phyloP scores from a whole-genome alignment of 2,888 invertebrate species.

The Anoplius nigerrimus region DNA sequence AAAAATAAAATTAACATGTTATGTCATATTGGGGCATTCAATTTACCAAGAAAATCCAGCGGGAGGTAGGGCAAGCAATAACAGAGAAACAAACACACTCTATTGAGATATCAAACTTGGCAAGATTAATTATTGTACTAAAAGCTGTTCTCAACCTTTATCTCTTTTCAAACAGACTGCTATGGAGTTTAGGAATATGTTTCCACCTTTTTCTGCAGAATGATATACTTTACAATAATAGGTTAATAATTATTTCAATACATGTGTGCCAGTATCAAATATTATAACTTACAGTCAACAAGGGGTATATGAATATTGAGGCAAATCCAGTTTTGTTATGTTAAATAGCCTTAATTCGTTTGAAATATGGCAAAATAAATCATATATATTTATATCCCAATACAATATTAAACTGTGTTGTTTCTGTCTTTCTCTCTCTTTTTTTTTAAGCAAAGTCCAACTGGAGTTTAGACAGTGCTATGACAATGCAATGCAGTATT shows the following conservation, averaged over 20 bases:
- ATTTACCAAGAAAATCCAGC: constrained; percentile 76
- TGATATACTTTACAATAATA: constrained; percentile 2
- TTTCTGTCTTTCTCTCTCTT: too few relatives aligned
- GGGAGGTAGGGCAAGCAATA: constrained; percentile 74
- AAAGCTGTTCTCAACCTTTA: constrained; percentile 40
- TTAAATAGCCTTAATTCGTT: too few relatives aligned
- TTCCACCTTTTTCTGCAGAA: constrained; percentile 17
- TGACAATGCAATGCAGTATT: constrained; percentile 29
- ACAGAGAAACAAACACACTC: constrained; percentile 74
- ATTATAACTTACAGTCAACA: too few relatives aligned
- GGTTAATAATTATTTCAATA: constrained; percentile 13
- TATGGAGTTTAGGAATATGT: constrained; percentile 26
- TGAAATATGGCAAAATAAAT: too few relatives aligned
- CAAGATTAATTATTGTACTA: constrained; percentile 45
- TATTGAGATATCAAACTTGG: constrained; percentile 68
- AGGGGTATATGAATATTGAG: too few relatives aligned
- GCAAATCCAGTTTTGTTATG: too few relatives aligned
- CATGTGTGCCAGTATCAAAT: too few relatives aligned
- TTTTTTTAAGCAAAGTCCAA: constrained; percentile 59
- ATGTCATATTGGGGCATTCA: constrained; percentile 72
- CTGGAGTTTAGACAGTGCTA: constrained; percentile 68
- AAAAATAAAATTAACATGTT: constrained; percentile 52
- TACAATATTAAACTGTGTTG: background rate
- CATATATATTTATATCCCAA: constrained; percentile 1
- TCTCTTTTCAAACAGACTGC: constrained; percentile 24